Evolutionary conservation across 2,113 vertebrate species (phyloP), one percentile per base, ranked within the genome.

Genomic region (Ceuthmochares aereus): DNA sequence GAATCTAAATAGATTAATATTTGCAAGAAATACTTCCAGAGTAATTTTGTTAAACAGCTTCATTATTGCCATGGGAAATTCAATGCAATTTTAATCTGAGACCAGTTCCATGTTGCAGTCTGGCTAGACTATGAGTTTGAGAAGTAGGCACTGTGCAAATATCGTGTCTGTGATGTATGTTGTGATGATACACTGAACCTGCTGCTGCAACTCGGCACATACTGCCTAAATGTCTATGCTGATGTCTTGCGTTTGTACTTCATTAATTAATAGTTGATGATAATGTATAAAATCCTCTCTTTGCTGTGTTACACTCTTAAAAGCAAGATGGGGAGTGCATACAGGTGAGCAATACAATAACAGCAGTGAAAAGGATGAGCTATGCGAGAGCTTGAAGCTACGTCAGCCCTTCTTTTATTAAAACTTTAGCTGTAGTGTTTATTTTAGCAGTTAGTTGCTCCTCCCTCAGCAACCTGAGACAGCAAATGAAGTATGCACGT

Each of bases 11-110:
- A 32, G 22, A 86, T 94, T 56, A 75, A 75, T 52, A 55, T 52
- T 69, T 90, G 75, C 60, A 77, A 81, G 72, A 80, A 95, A 85
- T 30, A n/a, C 43, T 87, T 81, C 52, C 77, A 79, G 77, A 93
- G 68, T 86, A 43, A 74, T 89, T 97, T 93, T 88, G 74, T 80
- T 63, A 30, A 91, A 42, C 36, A 78, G 22, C 37, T 88, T 73
- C 85, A 32, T n/a, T 59, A 55, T 51, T 58, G 59, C 60, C 45
- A 5, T 14, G 59, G 90, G 72, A 88, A 91, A 90, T 86, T 30
- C 67, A 22, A 1, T 29, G 63, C 43, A 19, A 9, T 73, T 95
- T 80, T 51, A 47, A 67, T 63, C 4, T 87, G 87, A 67, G 59
- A 80, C 26, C 32, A 26, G 15, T 21, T 88, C 27, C 29, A 36